Conservation (phyloP, 1,140 invertebrate genomes). For the Drosophila bocki region DNA sequence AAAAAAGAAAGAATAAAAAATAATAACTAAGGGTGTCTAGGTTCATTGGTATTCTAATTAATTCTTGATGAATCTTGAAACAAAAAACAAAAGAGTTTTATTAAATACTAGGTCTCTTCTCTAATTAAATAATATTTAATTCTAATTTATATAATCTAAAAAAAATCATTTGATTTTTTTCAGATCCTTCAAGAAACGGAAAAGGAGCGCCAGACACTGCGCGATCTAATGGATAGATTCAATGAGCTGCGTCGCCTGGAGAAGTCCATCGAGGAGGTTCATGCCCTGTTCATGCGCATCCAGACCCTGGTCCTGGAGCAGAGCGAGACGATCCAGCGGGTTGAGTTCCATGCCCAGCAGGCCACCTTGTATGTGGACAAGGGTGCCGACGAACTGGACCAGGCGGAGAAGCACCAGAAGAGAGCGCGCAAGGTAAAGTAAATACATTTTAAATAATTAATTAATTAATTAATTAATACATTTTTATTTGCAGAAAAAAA, state of each 20-base stretch:
- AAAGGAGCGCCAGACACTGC: conserved; percentile 74
- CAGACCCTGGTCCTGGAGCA: conserved; percentile 83
- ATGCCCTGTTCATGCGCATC: conserved; percentile 80
- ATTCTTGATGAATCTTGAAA: background rate
- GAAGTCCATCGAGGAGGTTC: conserved; percentile 83
- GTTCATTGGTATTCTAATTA: background rate
- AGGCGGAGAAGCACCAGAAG: conserved; percentile 74
- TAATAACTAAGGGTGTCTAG: background rate
- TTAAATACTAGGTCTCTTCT: too few species aligned
- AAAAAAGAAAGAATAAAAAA: background rate
- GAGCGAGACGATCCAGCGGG: conserved; percentile 79
- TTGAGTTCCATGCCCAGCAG: conserved; percentile 84
- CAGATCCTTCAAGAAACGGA: conserved; percentile 83
- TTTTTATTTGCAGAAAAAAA: conserved; percentile 75
- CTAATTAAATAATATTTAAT: too few species aligned
- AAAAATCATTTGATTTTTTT: background rate
- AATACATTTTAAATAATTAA: background rate
- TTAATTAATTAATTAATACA: too few species aligned
- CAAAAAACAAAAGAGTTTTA: too few species aligned
- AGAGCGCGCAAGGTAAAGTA: conserved; percentile 74
- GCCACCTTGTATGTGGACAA: conserved; percentile 77
- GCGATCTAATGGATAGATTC: conserved; percentile 80
- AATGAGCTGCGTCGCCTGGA: conserved; percentile 81
- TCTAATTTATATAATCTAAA: too few species aligned
- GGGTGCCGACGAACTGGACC: conserved; percentile 71